Base-by-base conservation (phyloP, 1,140 invertebrate genomes). In the Ditylenchus dipsaci region DNA sequence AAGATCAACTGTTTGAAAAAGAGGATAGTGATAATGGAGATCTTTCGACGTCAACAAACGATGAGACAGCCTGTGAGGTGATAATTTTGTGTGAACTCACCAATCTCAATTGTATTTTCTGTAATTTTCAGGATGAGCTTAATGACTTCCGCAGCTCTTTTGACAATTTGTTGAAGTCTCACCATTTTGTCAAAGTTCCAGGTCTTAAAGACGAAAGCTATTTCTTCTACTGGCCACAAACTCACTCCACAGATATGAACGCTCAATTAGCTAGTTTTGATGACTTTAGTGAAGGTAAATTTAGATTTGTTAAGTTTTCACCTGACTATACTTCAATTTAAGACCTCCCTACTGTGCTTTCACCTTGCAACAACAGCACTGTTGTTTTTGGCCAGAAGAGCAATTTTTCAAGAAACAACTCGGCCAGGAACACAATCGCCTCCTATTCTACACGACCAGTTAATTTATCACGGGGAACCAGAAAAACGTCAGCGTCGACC, bases 181-280 rank as follows among this genome's bases (percentile, higher is more conserved):
- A 75, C 43, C 38, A 38, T n/a, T 75, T 75, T 71, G 29, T 49
- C 7, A 60, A 66, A 33, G 73, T 75, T 9, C 76, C 73, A 0
- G 76, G 65, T 21, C 63, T 75, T 15, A 43, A 27, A 0, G 72
- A 75, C 45, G 33, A 38, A 38, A 38, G 33, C 33, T 75, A 73
- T 38, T 75, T 78, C 30, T 75, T 76, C 42, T 78, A 76, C 73
- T 73, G 73, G 73, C 73, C 73, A 19, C 33, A 38, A 38, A 38
- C 33, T 38, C 33, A 68, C 11, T 19, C n/a, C 11, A 58, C 63
- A 19, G n/a, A 30, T 30, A 21, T 58, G 23, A 65, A 23, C 13
- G 45, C 33, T 60, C 27, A 68, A 73, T 1, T 23, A 21, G 17
- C 33, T 19, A 65, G 26, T 21, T 38, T 65, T n/a, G 63, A 65